phyloP scores from a whole-genome alignment of 1,140 invertebrate species.

The Dendrolimus punctatus region DNA sequence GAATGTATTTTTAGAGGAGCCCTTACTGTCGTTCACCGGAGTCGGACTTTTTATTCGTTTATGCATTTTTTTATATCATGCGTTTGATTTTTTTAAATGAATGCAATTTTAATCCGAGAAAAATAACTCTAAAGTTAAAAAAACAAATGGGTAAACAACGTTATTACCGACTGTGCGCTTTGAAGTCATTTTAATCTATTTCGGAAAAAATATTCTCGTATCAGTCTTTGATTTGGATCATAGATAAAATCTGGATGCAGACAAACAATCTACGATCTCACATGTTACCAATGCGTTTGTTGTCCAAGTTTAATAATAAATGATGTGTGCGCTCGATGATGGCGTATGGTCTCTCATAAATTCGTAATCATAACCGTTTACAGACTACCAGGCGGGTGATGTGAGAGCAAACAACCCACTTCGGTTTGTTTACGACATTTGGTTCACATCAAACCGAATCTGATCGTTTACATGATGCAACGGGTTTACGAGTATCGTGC shows the following conservation, averaged over 20 bases:
- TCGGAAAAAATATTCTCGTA: too few relatives aligned
- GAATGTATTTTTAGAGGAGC: too few relatives aligned
- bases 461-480: constrained; percentile 8
- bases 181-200: too few relatives aligned
- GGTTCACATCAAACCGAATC: constrained; percentile 20
- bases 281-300: constrained; percentile 2
- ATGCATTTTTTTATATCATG: too few relatives aligned
- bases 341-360: constrained; percentile 13
- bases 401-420: constrained; percentile 17
- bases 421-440: constrained; percentile 23
- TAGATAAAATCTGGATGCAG: background rate
- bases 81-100: too few relatives aligned
- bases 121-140: too few relatives aligned
- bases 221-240: too few relatives aligned
- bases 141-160: too few relatives aligned
- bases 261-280: constrained; percentile 4
- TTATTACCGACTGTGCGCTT: too few relatives aligned
- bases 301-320: constrained; percentile 11
- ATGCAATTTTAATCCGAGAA: too few relatives aligned
- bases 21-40: too few relatives aligned
- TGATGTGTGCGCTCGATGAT: constrained; percentile 9
- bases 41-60: too few relatives aligned
- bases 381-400: constrained; percentile 14
- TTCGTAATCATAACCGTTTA: constrained; percentile 18
- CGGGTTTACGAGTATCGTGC: background rate